Conservation (phyloP, 2,113 vertebrate species). For the Nerophis lumbriciformis region DNA sequence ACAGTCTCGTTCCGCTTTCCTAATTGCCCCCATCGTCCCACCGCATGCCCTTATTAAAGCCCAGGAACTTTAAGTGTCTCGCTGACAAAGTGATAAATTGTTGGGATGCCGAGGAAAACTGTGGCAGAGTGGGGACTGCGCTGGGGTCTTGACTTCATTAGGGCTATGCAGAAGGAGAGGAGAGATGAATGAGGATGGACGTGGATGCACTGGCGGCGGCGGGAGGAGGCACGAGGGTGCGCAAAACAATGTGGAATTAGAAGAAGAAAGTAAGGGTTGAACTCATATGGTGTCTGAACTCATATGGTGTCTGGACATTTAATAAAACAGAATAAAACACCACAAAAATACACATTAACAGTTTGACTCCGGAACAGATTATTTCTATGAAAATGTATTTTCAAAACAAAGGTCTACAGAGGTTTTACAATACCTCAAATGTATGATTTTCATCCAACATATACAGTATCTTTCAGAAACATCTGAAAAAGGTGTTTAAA, state of each 20-base stretch:
- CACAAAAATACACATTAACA: too few species aligned
- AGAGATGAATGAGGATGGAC: conserved; percentile 90
- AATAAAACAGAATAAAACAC: background rate
- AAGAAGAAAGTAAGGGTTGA: conserved; percentile 21
- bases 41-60: conserved; percentile 97
- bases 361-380: too few species aligned
- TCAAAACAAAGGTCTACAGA: too few species aligned
- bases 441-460: too few species aligned
- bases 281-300: conserved; percentile 38
- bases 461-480: too few species aligned
- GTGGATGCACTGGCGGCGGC: conserved; percentile 72
- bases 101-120: conserved; percentile 88
- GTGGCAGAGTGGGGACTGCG: conserved; percentile 86
- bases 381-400: too few species aligned
- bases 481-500: too few species aligned
- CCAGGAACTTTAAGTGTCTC: conserved; percentile 95
- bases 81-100: conserved; percentile 99
- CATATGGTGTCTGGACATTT: background rate
- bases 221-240: conserved; percentile 22
- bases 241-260: conserved; percentile 48
- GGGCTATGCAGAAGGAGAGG: conserved; percentile 84
- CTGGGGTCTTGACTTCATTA: conserved; percentile 98
- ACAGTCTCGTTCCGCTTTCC: conserved; percentile 83
- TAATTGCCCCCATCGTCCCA: conserved; percentile 91
- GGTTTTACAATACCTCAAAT: too few species aligned